Percentiles rank a stretch among this genome's conserved stretches.
Evolutionary conservation across 2,888 invertebrate species (phyloP).

Genomic region (Aleiodes alternator): DNA sequence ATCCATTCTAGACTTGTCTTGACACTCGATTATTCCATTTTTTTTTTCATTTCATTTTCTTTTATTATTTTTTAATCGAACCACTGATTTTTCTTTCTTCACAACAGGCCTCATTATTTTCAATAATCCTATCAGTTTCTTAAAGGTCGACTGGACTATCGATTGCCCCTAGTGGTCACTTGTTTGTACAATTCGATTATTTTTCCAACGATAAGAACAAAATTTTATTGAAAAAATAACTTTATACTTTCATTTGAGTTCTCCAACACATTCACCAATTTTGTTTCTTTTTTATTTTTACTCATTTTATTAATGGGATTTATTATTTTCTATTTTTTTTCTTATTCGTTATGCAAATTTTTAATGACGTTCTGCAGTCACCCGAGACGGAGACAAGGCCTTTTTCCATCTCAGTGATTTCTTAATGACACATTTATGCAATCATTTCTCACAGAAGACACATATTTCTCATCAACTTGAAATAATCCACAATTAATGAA

Average conservation of each 20-base stretch:
- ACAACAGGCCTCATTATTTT: neutral
- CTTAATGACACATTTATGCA: conserved; percentile 60
- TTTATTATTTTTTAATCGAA: conserved; percentile 7
- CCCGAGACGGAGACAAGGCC: conserved; percentile 39
- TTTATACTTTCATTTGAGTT: no score
- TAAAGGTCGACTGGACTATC: conserved; percentile 11
- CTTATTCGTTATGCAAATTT: conserved; percentile 27
- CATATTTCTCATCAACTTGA: neutral
- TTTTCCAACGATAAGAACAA: no score
- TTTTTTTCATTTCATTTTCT: neutral
- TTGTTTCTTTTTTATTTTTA: no score
- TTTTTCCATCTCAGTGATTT: conserved; percentile 60
- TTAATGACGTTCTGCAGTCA: conserved; percentile 27
- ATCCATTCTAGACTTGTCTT: conserved; percentile 19
- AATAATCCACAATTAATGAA: neutral
- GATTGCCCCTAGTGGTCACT: neutral
- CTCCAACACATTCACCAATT: no score
- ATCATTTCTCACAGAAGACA: conserved; percentile 37
- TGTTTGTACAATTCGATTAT: no score
- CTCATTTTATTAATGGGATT: neutral
- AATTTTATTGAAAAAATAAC: no score
- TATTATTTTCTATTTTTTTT: conserved; percentile 1
- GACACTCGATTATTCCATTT: conserved; percentile 9
- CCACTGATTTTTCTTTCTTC: no score
- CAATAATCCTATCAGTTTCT: neutral